Conservation (phyloP, 2,113 vertebrate genomes). For the Protobothrops flavoviridis region DNA sequence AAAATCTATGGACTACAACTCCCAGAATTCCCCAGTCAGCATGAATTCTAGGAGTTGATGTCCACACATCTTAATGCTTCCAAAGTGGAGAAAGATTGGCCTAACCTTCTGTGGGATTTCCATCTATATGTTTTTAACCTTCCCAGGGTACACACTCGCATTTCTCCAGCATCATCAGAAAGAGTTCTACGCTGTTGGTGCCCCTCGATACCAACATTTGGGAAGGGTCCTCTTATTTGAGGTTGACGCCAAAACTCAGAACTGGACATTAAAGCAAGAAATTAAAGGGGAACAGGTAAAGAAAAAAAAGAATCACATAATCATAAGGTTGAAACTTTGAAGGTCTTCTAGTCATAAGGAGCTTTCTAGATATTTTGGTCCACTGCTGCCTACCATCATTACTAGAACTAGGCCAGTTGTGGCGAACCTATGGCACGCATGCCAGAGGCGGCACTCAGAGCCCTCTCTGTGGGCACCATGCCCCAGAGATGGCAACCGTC, state of each 20-base stretch:
- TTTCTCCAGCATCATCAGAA: constrained; percentile 21
- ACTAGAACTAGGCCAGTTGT: background rate
- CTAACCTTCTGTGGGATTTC: background rate
- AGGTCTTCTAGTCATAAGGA: background rate
- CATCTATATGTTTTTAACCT: background rate
- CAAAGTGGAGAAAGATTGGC: background rate
- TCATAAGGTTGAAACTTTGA: background rate
- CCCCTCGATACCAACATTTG: constrained; percentile 63
- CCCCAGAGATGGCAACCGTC: too few relatives aligned
- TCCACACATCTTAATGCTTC: background rate
- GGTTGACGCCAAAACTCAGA: background rate
- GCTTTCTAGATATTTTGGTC: background rate
- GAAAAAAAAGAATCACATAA: background rate
- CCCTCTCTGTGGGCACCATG: too few relatives aligned
- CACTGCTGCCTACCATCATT: background rate
- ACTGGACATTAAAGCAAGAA: constrained; percentile 55
- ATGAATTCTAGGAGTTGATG: background rate
- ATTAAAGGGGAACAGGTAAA: constrained; percentile 59
- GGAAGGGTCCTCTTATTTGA: constrained; percentile 61
- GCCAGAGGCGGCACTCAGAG: too few relatives aligned
- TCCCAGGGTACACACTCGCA: constrained; percentile 59
- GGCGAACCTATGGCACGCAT: too few relatives aligned
- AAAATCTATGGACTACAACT: background rate
- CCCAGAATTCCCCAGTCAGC: background rate
- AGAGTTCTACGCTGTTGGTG: constrained; percentile 50